Evolutionary conservation across 2,888 invertebrate species (phyloP).

Genomic region (Leucophora obtusa): DNA sequence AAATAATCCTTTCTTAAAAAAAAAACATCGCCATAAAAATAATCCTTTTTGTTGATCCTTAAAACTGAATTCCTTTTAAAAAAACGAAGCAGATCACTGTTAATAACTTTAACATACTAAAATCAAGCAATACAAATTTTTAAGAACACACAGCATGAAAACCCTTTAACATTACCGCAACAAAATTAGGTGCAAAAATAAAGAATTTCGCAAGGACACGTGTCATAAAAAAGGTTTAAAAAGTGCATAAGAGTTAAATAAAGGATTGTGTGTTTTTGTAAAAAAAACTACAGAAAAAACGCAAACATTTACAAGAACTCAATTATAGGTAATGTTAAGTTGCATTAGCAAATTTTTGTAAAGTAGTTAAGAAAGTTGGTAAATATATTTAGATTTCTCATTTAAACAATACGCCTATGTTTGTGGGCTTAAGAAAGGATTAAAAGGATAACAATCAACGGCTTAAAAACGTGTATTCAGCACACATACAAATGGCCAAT

Average conservation of each 20-base stretch:
- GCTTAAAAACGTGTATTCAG: background rate
- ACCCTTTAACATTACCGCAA: conserved; percentile 45
- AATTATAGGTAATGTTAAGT: background rate
- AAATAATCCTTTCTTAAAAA: conserved; percentile 18
- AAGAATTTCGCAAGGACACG: conserved; percentile 49
- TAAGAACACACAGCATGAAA: conserved; percentile 9
- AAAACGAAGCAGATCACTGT: conserved; percentile 40
- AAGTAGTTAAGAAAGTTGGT: conserved; percentile 28
- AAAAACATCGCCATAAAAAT: conserved; percentile 2
- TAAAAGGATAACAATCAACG: conserved; percentile 42
- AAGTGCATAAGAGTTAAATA: conserved; percentile 17
- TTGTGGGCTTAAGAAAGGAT: conserved; percentile 23
- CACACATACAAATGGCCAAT: background rate
- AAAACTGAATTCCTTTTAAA: conserved; percentile 54
- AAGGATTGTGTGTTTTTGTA: conserved; percentile 31
- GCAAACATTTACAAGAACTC: background rate
- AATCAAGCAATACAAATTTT: conserved; percentile 3
- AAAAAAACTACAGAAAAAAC: background rate
- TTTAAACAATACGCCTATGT: conserved; percentile 52
- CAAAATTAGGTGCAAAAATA: conserved; percentile 38
- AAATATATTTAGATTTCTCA: conserved; percentile 51
- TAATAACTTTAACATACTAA: conserved; percentile 4
- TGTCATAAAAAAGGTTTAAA: conserved; percentile 44
- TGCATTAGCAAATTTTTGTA: background rate
- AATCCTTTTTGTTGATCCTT: conserved; percentile 53